Evolutionary conservation across 2,113 vertebrate species (phyloP), one percentile per base, ranked within the genome.

Genomic region (Antechinus stuartii): DNA sequence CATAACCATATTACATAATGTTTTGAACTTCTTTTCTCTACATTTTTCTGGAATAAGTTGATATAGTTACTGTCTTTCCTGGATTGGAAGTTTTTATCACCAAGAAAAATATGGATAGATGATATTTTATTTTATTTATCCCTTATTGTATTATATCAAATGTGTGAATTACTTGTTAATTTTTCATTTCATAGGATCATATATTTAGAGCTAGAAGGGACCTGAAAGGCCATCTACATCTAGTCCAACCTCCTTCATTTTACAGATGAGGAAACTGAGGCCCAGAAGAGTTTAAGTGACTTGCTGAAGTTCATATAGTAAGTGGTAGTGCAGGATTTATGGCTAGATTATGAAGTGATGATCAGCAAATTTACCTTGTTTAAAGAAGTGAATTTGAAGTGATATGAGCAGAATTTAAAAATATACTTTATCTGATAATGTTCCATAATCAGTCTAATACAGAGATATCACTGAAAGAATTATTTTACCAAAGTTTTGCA

Each of bases 191-290:
- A 42, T 42, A 84, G 35, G n/a, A 42, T 84, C 68, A 84, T 84
- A 42, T 84, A 84, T 23, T 84, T 84, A 84, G n/a, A 42, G 16
- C n/a, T 84, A 84, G 68, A 84, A 84, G n/a, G 35, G 35, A 42
- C 68, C 68, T 84, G n/a, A 84, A 84, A 42, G n/a, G n/a, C 16
- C n/a, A 84, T 84, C 35, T 42, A 84, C 68, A 84, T 84, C 35
- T 42, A 84, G 68, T 84, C n/a, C 68, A 84, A 2, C 68, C 19
- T 84, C 35, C n/a, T 84, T 84, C 35, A 84, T 84, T 84, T 84
- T 84, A 84, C n/a, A 42, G 68, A 84, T 84, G n/a, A 84, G 68
- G 68, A 84, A 84, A 84, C 68, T 84, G 68, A 84, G n/a, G n/a
- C 68, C 16, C 68, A 84, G 68, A 84, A 84, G 68, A 42, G 68